These are phyloP conservation scores for Thecophora atra DNA, from an alignment of 2,888 invertebrate species.

Conservation along the genomic window DNA sequence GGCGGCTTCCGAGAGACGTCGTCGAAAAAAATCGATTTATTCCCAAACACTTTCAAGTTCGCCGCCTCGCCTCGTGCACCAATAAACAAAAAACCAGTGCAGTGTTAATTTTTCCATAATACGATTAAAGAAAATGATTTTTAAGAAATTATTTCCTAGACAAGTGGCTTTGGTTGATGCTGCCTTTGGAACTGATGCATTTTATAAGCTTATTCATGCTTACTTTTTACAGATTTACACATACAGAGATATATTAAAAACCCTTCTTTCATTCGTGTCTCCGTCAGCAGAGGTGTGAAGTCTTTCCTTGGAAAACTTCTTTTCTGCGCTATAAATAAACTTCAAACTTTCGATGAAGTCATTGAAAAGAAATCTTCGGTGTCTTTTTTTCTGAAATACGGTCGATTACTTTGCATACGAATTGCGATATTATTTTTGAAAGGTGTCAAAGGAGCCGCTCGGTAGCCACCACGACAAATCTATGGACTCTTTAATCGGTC, in stretches of 20 bases:
- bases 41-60: slow-evolving; percentile 24
- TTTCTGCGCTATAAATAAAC: slow-evolving; percentile 48
- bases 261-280: slow-evolving; percentile 15
- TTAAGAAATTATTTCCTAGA: not conserved
- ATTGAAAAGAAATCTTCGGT: slow-evolving; percentile 15
- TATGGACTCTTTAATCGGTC: slow-evolving; percentile 12
- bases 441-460: slow-evolving; percentile 29
- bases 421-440: slow-evolving; percentile 25
- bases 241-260: too few species aligned
- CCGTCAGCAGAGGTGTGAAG: slow-evolving; percentile 5
- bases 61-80: slow-evolving; percentile 23
- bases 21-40: slow-evolving; percentile 18
- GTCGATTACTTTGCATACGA: slow-evolving; percentile 24
- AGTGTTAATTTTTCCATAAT: slow-evolving; percentile 10
- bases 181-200: not conserved
- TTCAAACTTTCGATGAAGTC: slow-evolving; percentile 48
- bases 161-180: not conserved
- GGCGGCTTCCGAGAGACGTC: too few species aligned
- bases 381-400: not conserved
- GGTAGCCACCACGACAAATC: not conserved
- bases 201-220: not conserved
- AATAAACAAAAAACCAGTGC: slow-evolving; percentile 25
- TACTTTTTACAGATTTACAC: too few species aligned
- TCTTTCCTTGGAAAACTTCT: slow-evolving; percentile 26
- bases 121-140: not conserved